A percentile compares a stretch with the other conserved stretches of the same genome.
These are phyloP conservation scores for Brachyhypopomus occidentalis DNA, from an alignment of 2,113 vertebrate genomes.

Conservation along the genomic window DNA sequence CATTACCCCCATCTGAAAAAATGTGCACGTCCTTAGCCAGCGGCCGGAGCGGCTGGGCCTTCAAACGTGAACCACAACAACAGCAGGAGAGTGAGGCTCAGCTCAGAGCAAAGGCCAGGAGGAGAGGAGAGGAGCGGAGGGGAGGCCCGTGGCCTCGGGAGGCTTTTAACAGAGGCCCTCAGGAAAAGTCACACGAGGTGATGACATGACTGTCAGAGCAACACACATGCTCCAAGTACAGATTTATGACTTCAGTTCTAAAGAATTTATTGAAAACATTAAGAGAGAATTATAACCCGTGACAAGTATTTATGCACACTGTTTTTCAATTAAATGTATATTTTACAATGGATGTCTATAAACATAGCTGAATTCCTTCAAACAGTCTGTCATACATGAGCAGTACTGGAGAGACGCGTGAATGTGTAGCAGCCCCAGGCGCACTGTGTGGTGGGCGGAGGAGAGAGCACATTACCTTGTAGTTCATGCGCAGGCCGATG, in stretches of 20 bases:
- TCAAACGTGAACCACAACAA: slow-evolving; percentile 50
- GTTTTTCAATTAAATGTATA: background rate
- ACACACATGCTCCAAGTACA: background rate
- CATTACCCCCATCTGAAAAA: slow-evolving; percentile 18
- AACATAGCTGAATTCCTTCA: no score
- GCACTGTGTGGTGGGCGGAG: background rate
- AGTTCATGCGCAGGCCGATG: slow-evolving; percentile 98
- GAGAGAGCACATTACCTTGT: slow-evolving; percentile 77
- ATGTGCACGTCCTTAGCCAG: background rate
- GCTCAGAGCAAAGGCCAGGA: slow-evolving; percentile 44
- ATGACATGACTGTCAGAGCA: background rate
- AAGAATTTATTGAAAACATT: background rate
- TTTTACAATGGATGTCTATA: no score
- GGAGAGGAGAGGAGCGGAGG: slow-evolving; percentile 19
- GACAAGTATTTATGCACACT: background rate
- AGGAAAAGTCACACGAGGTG: slow-evolving; percentile 51
- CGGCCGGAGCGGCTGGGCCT: background rate
- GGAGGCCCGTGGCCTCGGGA: slow-evolving; percentile 25
- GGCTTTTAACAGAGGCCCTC: background rate
- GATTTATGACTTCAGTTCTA: background rate
- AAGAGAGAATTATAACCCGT: background rate
- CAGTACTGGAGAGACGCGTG: background rate
- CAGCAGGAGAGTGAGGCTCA: slow-evolving; percentile 52
- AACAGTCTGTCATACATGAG: no score
- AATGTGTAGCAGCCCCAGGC: background rate